Conservation (phyloP, 2,888 invertebrate species). For the Cenopis cana region DNA sequence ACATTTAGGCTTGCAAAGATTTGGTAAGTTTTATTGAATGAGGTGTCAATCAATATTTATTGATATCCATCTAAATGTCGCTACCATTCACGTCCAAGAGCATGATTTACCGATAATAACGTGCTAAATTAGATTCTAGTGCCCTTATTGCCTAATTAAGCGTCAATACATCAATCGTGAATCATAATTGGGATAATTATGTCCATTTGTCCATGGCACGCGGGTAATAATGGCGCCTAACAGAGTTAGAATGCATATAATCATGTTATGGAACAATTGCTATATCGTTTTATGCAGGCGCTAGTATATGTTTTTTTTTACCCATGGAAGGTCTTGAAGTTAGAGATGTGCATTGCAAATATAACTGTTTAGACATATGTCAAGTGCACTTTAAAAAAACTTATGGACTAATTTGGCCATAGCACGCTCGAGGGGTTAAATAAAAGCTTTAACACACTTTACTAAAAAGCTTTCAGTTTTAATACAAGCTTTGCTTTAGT, state of each 20-base stretch:
- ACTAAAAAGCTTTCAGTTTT: too few species aligned
- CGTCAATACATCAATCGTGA: conserved; percentile 14
- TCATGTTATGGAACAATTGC: conserved; percentile 1
- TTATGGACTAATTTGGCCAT: too few species aligned
- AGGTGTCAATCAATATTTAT: too few species aligned
- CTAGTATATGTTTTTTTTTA: background rate
- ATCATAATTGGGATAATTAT: conserved; percentile 9
- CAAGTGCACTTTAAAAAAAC: too few species aligned
- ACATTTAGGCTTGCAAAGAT: too few species aligned
- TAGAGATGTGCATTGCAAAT: too few species aligned
- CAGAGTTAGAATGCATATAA: background rate
- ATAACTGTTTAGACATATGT: too few species aligned
- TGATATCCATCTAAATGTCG: background rate
- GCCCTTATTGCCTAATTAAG: conserved; percentile 8
- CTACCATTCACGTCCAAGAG: background rate
- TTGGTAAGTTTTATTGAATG: too few species aligned
- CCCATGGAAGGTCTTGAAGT: too few species aligned
- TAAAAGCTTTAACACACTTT: too few species aligned
- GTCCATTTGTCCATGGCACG: conserved; percentile 1
- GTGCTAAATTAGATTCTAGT: conserved; percentile 2
- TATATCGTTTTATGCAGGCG: conserved; percentile 12
- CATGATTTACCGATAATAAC: background rate
- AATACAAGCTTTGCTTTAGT: too few species aligned
- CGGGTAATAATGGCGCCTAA: conserved; percentile 18
- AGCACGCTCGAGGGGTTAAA: too few species aligned